phyloP scores from a whole-genome alignment of 1,140 invertebrate genomes.

The Macrobrachium nipponense region DNA sequence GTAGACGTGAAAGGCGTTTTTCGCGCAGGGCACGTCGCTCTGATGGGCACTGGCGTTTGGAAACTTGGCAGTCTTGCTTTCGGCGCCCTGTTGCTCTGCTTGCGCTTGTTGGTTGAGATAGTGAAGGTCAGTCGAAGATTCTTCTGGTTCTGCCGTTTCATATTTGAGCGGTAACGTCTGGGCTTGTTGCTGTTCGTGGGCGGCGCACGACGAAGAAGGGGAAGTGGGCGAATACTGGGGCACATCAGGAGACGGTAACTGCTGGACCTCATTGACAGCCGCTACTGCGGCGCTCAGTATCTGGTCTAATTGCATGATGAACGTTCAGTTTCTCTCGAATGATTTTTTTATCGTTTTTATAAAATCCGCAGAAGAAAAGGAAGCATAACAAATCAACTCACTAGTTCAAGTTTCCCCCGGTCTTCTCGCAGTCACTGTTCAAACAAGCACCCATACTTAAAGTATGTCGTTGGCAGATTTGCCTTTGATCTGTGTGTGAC shows the following conservation, averaged over 20 bases:
- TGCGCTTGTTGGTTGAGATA: neutral
- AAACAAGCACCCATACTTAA: too few relatives aligned
- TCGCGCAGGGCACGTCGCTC: neutral
- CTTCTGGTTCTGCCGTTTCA: neutral
- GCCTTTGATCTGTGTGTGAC: too few relatives aligned
- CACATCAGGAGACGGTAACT: conserved; percentile 27
- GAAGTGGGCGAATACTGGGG: neutral
- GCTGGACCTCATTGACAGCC: conserved; percentile 55
- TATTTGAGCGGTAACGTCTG: neutral
- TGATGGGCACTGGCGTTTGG: neutral
- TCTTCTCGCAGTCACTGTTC: too few relatives aligned
- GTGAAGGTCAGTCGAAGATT: neutral
- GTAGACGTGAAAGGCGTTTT: neutral
- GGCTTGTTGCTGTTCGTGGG: neutral
- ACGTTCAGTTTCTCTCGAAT: neutral
- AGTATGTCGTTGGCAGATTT: too few relatives aligned
- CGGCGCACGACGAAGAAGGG: conserved; percentile 4
- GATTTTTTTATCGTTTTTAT: too few relatives aligned
- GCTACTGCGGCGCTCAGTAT: conserved; percentile 62
- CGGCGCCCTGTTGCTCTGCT: neutral
- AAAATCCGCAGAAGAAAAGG: too few relatives aligned
- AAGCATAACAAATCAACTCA: too few relatives aligned
- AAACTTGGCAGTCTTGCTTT: neutral
- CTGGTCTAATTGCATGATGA: conserved; percentile 61
- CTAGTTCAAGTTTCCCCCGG: too few relatives aligned